phyloP scores from a whole-genome alignment of 2,113 vertebrate genomes.

The Pedionomus torquatus region DNA sequence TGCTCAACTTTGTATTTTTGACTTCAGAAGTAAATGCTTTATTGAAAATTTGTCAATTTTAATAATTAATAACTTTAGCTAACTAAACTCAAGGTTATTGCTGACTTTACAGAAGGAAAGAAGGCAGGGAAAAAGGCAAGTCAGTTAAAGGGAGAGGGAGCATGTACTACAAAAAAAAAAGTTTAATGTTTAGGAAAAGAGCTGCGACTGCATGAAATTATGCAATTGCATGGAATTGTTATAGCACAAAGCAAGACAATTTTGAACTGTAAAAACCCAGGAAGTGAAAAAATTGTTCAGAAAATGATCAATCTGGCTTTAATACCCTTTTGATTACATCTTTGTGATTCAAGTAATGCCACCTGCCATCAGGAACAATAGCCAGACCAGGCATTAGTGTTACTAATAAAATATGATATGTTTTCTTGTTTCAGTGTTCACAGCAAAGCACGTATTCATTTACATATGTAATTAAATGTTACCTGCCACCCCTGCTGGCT shows the following conservation, averaged over 20 bases:
- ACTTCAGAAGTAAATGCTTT: background rate
- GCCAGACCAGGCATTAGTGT: background rate
- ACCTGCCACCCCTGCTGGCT: background rate
- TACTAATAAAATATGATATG: background rate
- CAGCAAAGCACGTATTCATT: background rate
- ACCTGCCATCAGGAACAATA: background rate
- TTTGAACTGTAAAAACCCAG: background rate
- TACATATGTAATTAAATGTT: conserved; percentile 20
- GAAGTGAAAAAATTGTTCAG: background rate
- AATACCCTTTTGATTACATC: background rate
- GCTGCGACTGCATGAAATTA: background rate
- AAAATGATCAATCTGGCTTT: background rate
- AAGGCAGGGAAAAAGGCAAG: background rate
- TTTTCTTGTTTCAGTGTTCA: background rate
- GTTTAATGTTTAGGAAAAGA: background rate
- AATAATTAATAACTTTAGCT: background rate
- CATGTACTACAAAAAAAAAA: rapidly evolving
- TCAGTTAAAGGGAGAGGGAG: background rate
- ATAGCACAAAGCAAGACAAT: background rate
- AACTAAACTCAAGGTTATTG: background rate
- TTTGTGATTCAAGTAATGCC: background rate
- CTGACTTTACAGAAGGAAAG: background rate
- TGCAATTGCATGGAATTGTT: background rate
- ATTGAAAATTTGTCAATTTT: background rate
- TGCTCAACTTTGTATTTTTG: background rate